A percentile compares a stretch with the other conserved stretches of the same genome.
These are phyloP conservation scores for Drosophila subpulchrella DNA, from an alignment of 1,140 invertebrate species.

Conservation along the genomic window DNA sequence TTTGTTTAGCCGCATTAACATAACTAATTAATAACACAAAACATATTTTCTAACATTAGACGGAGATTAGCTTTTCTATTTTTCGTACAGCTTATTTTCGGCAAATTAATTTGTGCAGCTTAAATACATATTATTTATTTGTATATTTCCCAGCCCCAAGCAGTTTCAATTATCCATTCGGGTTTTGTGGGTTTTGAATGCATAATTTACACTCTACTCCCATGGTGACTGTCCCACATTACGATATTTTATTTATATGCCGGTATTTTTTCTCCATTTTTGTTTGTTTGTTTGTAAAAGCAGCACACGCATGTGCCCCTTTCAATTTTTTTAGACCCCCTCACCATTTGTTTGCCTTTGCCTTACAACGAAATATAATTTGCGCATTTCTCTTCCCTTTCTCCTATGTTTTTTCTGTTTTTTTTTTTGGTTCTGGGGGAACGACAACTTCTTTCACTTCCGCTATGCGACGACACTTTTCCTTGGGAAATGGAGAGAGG, in stretches of 20 bases:
- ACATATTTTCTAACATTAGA: background rate
- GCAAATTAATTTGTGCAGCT: conserved; percentile 5
- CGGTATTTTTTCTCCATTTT: conserved; percentile 38
- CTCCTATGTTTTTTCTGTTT: background rate
- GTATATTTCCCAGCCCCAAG: background rate
- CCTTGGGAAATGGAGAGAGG: conserved; percentile 20
- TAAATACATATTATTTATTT: conserved; percentile 20
- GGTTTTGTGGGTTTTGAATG: conserved; percentile 41
- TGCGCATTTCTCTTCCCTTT: conserved; percentile 41
- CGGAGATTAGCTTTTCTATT: background rate
- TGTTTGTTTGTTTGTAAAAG: conserved; percentile 69
- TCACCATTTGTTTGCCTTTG: conserved; percentile 52
- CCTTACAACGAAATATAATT: conserved; percentile 78
- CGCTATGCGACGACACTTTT: conserved; percentile 78
- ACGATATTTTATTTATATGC: conserved; percentile 60
- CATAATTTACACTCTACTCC: conserved; percentile 42
- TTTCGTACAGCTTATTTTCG: background rate
- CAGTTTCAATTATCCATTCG: conserved; percentile 47
- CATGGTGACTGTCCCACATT: conserved; percentile 50
- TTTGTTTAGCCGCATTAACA: no score
- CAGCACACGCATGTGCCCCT: conserved; percentile 31
- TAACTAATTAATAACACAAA: background rate
- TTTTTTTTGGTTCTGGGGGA: conserved; percentile 42
- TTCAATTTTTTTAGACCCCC: conserved; percentile 1
- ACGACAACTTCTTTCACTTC: conserved; percentile 75